phyloP scores from a whole-genome alignment of 2,113 vertebrate species.

The Paramisgurnus dabryanus region DNA sequence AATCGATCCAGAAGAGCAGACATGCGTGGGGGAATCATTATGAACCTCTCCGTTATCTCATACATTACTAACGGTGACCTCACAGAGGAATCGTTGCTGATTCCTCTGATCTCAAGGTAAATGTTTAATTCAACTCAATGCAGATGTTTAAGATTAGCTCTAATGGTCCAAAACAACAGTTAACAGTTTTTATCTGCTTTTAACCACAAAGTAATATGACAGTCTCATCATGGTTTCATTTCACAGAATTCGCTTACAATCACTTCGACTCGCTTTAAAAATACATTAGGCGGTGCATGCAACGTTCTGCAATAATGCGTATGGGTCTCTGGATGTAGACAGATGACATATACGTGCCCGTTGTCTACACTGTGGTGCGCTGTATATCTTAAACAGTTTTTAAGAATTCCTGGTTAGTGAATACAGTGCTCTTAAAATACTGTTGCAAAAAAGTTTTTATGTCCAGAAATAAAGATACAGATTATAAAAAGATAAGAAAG shows the following conservation, averaged over 20 bases:
- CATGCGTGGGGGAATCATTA: neutral
- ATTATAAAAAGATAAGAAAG: too few species aligned
- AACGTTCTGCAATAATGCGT: neutral
- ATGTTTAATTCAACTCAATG: neutral
- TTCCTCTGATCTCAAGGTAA: neutral
- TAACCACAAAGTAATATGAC: neutral
- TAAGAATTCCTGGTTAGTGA: neutral
- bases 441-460: too few species aligned
- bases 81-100: neutral
- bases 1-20: neutral
- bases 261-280: neutral
- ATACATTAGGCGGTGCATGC: neutral
- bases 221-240: neutral
- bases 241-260: neutral
- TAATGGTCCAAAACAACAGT: neutral
- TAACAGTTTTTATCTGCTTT: neutral
- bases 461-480: too few species aligned
- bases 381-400: neutral
- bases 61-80: neutral
- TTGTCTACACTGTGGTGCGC: neutral
- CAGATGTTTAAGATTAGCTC: neutral
- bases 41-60: neutral
- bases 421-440: too few species aligned
- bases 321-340: neutral
- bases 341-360: neutral